Conservation (phyloP, 2,888 invertebrate genomes). For the Penaeus monodon region DNA sequence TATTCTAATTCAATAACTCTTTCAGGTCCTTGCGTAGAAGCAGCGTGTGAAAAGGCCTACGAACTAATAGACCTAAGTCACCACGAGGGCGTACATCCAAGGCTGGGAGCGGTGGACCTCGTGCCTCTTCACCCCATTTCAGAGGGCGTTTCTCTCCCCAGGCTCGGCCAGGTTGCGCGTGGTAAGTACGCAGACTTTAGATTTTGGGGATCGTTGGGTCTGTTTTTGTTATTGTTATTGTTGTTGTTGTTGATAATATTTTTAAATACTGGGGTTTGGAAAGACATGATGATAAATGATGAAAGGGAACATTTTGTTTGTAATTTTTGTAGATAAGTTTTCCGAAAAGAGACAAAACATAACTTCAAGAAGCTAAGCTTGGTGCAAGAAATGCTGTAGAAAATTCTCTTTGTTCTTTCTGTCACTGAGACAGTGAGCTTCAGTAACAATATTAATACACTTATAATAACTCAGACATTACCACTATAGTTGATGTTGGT, state of each 20-base stretch:
- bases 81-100: slow-evolving; percentile 58
- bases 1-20: background rate
- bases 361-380: too few relatives aligned
- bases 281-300: too few relatives aligned
- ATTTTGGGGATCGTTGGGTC: background rate
- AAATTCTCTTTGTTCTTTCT: too few relatives aligned
- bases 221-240: too few relatives aligned
- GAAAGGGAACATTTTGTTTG: too few relatives aligned
- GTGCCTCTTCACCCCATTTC: slow-evolving; percentile 57
- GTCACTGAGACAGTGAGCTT: too few relatives aligned
- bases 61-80: slow-evolving; percentile 48
- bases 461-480: too few relatives aligned
- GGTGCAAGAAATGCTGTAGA: too few relatives aligned
- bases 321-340: too few relatives aligned
- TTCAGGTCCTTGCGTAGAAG: slow-evolving; percentile 46
- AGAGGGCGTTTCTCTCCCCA: slow-evolving; percentile 28
- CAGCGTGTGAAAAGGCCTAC: slow-evolving; percentile 44
- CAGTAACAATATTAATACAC: too few relatives aligned
- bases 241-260: background rate
- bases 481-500: too few relatives aligned
- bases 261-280: background rate
- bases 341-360: too few relatives aligned
- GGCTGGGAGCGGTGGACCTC: slow-evolving; percentile 61
- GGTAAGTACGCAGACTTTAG: slow-evolving; percentile 33
- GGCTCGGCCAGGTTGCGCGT: slow-evolving; percentile 33